Evolutionary conservation across 2,113 vertebrate species (phyloP).

Genomic region (Lonchura striata): DNA sequence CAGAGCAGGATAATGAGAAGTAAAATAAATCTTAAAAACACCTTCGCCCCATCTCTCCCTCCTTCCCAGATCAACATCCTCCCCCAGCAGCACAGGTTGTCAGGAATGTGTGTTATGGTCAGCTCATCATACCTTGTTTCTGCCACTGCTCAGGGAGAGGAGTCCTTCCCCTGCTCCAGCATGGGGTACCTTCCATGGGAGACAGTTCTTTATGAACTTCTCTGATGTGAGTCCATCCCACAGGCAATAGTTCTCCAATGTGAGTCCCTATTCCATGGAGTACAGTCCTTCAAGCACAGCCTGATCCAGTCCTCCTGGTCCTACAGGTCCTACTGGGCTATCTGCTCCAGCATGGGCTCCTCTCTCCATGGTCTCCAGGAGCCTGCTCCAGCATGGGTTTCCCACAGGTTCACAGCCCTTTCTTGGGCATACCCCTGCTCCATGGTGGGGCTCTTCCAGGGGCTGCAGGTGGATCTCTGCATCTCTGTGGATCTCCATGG

Average conservation of each 20-base stretch:
- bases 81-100: neutral
- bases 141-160: neutral
- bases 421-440: fast-evolving
- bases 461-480: neutral
- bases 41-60: neutral
- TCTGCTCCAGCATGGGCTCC: neutral
- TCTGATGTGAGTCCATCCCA: neutral
- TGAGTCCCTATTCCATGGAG: neutral
- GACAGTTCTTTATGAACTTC: neutral
- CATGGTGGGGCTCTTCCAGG: fast-evolving
- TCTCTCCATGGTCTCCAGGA: neutral
- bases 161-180: neutral
- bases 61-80: neutral
- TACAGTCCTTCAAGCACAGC: neutral
- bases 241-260: neutral
- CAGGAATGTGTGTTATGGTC: neutral
- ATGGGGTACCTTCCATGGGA: fast-evolving
- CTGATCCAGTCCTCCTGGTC: neutral
- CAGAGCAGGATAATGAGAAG: neutral
- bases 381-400: neutral
- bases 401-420: neutral
- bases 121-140: neutral
- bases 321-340: neutral
- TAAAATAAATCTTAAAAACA: neutral
- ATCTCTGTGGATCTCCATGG: neutral